These are phyloP conservation scores for Drosophila austrosaltans DNA, from an alignment of 2,888 invertebrate genomes.

Conservation along the genomic window DNA sequence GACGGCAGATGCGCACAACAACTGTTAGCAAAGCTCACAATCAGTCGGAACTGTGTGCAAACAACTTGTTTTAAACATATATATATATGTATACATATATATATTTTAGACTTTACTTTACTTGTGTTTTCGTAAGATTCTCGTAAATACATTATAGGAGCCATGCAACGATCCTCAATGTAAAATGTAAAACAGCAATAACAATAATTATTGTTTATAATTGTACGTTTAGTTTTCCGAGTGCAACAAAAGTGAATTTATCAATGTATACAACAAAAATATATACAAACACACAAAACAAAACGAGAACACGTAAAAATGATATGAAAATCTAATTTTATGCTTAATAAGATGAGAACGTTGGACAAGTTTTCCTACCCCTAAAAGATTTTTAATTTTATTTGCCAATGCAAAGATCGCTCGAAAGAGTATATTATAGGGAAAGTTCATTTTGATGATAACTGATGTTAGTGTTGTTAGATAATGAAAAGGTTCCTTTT, in stretches of 20 bases:
- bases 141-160: slow-evolving; percentile 51
- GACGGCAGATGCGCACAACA: slow-evolving; percentile 67
- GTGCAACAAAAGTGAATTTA: slow-evolving; percentile 18
- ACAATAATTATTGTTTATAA: slow-evolving; percentile 18
- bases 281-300: background rate
- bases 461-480: too few relatives aligned
- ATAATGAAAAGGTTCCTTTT: too few relatives aligned
- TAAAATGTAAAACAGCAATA: slow-evolving; percentile 39
- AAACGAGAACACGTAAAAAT: slow-evolving; percentile 1
- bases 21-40: slow-evolving; percentile 49
- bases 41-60: slow-evolving; percentile 58
- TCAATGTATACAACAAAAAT: slow-evolving; percentile 1
- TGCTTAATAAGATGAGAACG: background rate
- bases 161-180: slow-evolving; percentile 37
- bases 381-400: background rate
- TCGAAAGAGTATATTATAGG: background rate
- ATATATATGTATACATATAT: background rate
- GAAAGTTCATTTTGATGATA: background rate
- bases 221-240: slow-evolving; percentile 14
- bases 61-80: slow-evolving; percentile 62
- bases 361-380: background rate
- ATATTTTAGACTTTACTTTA: slow-evolving; percentile 28
- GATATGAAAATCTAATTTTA: background rate
- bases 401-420: background rate
- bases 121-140: slow-evolving; percentile 42